Percentiles rank a stretch among this genome's conserved stretches.
These are phyloP conservation scores for Phylloscopus trochiloides DNA, from an alignment of 2,113 vertebrate species.

Conservation along the genomic window DNA sequence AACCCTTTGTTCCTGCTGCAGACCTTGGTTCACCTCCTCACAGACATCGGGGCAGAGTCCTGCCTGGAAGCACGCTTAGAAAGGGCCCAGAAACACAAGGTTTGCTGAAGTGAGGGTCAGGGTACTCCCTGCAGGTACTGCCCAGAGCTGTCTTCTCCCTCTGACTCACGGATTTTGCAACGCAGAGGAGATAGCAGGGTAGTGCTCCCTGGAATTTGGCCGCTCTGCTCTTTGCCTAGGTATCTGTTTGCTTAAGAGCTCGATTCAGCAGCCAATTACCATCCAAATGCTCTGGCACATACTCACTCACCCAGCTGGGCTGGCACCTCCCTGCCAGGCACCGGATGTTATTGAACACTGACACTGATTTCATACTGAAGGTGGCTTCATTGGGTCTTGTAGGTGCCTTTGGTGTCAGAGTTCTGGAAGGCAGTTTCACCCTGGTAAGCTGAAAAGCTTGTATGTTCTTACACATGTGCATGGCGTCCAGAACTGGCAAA, in stretches of 20 bases:
- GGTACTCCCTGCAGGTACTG: not conserved
- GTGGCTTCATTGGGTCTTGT: not conserved
- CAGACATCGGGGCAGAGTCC: not conserved
- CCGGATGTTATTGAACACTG: not conserved
- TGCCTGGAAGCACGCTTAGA: not conserved
- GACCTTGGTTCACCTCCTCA: not conserved
- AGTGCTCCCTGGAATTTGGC: slow-evolving; percentile 15
- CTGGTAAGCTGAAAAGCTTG: not conserved
- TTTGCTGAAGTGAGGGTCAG: not conserved
- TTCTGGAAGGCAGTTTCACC: not conserved
- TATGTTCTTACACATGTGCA: not conserved
- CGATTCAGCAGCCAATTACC: not conserved
- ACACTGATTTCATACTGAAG: not conserved
- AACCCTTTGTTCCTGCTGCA: not conserved
- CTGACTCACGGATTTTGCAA: slow-evolving; percentile 5
- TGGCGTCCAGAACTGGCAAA: not conserved
- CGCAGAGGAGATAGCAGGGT: not conserved
- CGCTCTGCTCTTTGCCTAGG: not conserved
- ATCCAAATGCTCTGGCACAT: not conserved
- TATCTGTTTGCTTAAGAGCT: slow-evolving; percentile 17
- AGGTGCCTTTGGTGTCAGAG: not conserved
- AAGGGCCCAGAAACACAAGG: not conserved
- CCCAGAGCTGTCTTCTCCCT: not conserved
- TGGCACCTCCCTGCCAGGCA: not conserved
- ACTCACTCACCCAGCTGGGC: not conserved